These are phyloP conservation scores for Atethmia centrago DNA, from an alignment of 2,888 invertebrate species.

Conservation along the genomic window DNA sequence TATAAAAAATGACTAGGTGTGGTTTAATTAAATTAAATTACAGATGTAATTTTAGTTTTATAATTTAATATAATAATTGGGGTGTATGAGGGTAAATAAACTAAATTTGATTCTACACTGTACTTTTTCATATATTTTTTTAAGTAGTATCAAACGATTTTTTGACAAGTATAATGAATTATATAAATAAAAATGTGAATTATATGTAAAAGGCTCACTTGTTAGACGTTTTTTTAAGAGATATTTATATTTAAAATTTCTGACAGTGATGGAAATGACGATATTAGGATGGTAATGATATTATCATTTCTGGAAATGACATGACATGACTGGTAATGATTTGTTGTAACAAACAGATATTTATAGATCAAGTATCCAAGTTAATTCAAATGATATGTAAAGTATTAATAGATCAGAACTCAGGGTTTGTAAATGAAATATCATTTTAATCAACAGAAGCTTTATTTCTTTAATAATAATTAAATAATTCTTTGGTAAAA, in stretches of 20 bases:
- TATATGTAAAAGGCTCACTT: background rate
- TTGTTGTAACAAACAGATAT: background rate
- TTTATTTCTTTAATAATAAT: no score
- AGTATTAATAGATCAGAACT: background rate
- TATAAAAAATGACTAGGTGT: no score
- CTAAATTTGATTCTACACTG: background rate
- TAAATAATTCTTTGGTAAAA: no score
- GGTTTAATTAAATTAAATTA: no score
- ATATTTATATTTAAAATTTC: background rate
- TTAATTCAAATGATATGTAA: background rate
- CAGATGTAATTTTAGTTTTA: no score
- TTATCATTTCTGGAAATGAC: no score
- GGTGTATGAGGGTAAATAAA: slow-evolving; percentile 2
- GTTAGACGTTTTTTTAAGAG: background rate
- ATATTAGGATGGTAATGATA: background rate
- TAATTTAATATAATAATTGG: no score
- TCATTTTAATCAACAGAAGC: no score
- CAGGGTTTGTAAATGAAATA: background rate
- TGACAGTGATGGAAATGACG: background rate
- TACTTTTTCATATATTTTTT: background rate
- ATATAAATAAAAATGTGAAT: background rate
- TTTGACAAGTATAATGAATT: background rate
- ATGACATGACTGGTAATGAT: background rate
- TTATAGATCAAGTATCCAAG: background rate
- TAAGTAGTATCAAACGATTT: background rate